Conservation (phyloP, 2,113 vertebrate species). For the Cricetomys ansorgei region DNA sequence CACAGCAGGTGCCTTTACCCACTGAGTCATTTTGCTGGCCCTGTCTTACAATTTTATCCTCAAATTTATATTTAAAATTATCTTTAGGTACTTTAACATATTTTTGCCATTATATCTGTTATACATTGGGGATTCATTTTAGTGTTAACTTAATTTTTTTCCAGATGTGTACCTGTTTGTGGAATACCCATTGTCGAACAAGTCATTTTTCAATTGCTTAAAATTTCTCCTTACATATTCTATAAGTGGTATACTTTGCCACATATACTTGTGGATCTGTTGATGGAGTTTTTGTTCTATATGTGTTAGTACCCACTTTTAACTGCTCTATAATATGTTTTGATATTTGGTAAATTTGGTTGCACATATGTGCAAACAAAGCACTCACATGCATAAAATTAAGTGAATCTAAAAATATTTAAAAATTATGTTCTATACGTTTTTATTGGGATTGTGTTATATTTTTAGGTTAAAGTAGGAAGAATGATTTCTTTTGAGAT, state of each 20-base stretch:
- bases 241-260: neutral
- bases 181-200: neutral
- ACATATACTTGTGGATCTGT: neutral
- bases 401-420: neutral
- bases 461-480: slow-evolving; percentile 36
- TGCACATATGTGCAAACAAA: neutral
- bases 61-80: neutral
- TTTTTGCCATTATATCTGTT: neutral
- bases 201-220: neutral
- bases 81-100: neutral
- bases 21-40: neutral
- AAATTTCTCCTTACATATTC: neutral
- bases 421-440: neutral
- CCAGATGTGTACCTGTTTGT: neutral
- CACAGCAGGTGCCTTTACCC: neutral
- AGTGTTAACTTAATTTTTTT: slow-evolving; percentile 26
- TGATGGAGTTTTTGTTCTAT: neutral
- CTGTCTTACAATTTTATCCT: neutral
- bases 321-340: slow-evolving; percentile 6
- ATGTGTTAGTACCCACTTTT: neutral
- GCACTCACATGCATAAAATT: neutral
- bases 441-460: neutral
- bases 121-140: slow-evolving; percentile 16
- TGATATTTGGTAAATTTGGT: neutral
- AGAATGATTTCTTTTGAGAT: neutral